Evolutionary conservation across 2,113 vertebrate species (phyloP), one percentile per base, ranked within the genome.

Genomic region (Synchiropus splendidus): DNA sequence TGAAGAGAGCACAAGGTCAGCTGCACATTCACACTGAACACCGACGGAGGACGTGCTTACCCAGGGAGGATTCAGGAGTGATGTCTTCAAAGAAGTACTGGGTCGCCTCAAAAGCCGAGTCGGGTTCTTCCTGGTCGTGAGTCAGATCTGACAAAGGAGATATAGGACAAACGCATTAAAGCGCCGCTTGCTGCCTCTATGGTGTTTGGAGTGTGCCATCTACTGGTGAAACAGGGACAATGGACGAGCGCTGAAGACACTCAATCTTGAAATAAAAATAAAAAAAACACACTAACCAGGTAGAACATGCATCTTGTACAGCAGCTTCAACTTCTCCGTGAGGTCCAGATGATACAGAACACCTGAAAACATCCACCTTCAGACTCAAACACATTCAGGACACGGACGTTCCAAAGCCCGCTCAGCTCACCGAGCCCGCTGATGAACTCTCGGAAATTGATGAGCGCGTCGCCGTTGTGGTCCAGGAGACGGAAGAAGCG

Each of bases 61-160:
- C 90, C 0, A 90, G 82, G 1, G 92, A 90, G 11, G 89, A 90
- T 39, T 97, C 94, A 4, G 95, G 92, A 13, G 92, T 92, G 62
- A 99, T 90, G 64, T 99, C 95, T 81, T 99, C 95, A 81, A 97
- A 99, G 74, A 99, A 99, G 75, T 97, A 99, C 63, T 97, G 94
- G 12, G 90, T 98, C 10, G 95, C 95, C 81, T 99, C 95, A 47
- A 96, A 98, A 21, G 95, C 95, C 9, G 95, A 99, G 70, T 99
- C 95, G 0, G 95, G 91, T 36, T 99, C 95, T 9, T 97, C 95
- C 36, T 89, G 90, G 40, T 98, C 93, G 33, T 81, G 85, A 39
- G 77, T 80, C 1, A 88, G 76, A 58, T 95, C 87, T 88, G 61
- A 3, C 3, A 32, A 16, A 30, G 33, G 33, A 51, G 1, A 48